Evolutionary conservation across 2,888 invertebrate genomes (phyloP).

Genomic region (Macrosoma leucophasiata): DNA sequence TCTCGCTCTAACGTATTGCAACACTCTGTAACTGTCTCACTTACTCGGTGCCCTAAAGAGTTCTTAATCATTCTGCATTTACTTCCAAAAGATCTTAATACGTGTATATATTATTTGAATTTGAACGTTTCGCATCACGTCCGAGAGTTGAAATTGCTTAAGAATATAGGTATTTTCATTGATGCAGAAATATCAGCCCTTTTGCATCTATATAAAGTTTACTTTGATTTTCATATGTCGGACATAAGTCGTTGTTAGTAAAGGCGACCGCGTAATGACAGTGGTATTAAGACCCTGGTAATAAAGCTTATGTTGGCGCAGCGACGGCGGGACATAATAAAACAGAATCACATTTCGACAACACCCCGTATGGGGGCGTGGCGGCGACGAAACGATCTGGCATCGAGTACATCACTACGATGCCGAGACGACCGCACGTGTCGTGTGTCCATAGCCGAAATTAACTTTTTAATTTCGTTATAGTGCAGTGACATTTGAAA

Average conservation of each 20-base stretch:
- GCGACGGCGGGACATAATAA: slow-evolving; percentile 50
- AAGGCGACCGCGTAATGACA: slow-evolving; percentile 36
- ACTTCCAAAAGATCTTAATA: slow-evolving; percentile 21
- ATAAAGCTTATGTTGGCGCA: slow-evolving; percentile 63
- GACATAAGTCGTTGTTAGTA: slow-evolving; percentile 2
- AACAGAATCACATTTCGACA: slow-evolving; percentile 56
- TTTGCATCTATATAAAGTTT: slow-evolving; percentile 1
- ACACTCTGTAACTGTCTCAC: slow-evolving; percentile 27
- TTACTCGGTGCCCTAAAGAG: slow-evolving; percentile 42
- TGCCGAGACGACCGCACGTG: slow-evolving; percentile 43
- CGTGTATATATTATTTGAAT: slow-evolving; percentile 1
- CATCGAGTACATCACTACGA: slow-evolving; percentile 45
- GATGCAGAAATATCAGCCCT: neutral
- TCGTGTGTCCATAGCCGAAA: slow-evolving; percentile 28
- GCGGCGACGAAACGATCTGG: slow-evolving; percentile 32
- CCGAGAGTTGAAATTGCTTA: neutral
- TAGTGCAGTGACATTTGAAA: slow-evolving; percentile 17
- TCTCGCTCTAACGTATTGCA: slow-evolving; percentile 23
- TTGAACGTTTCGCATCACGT: neutral
- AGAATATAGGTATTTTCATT: neutral
- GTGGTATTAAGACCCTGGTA: slow-evolving; percentile 44
- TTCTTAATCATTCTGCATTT: slow-evolving; percentile 43
- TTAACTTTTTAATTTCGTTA: slow-evolving; percentile 16
- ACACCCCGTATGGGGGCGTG: slow-evolving; percentile 71
- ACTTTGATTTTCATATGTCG: slow-evolving; percentile 19